Conservation (phyloP, 2,888 invertebrate genomes). For the Nephrotoma flavescens region DNA sequence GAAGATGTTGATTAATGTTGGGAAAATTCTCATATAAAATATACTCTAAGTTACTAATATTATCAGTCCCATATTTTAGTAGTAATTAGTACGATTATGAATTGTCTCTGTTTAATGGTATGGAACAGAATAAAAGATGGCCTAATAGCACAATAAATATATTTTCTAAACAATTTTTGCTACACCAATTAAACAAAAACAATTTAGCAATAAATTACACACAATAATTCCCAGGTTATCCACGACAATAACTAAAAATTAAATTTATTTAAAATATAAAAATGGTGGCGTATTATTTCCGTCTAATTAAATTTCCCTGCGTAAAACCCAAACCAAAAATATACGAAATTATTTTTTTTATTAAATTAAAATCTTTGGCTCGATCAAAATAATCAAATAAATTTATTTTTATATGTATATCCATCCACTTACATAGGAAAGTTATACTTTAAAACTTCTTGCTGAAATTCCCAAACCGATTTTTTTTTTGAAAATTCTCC, state of each 20-base stretch:
- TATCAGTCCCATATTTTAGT: too few species aligned
- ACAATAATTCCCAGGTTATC: background rate
- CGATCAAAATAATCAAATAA: background rate
- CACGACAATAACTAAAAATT: background rate
- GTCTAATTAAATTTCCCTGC: background rate
- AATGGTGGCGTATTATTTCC: background rate
- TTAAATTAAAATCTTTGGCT: background rate
- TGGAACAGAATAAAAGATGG: background rate
- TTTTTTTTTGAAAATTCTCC: background rate
- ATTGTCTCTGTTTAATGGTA: too few species aligned
- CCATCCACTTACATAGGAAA: background rate
- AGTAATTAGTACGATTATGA: too few species aligned
- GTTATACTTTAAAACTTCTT: background rate
- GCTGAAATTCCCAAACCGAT: background rate
- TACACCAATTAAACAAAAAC: background rate
- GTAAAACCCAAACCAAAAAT: background rate
- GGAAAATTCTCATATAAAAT: too few species aligned
- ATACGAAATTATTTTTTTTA: background rate
- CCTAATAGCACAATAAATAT: background rate
- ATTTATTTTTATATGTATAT: background rate
- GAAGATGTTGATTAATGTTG: too few species aligned
- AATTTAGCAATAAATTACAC: background rate
- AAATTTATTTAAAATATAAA: background rate
- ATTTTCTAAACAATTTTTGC: background rate
- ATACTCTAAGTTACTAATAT: too few species aligned